Percentiles rank a stretch among this genome's conserved stretches.
phyloP scores from a whole-genome alignment of 2,113 vertebrate species.

The Sceloporus tristichus region DNA sequence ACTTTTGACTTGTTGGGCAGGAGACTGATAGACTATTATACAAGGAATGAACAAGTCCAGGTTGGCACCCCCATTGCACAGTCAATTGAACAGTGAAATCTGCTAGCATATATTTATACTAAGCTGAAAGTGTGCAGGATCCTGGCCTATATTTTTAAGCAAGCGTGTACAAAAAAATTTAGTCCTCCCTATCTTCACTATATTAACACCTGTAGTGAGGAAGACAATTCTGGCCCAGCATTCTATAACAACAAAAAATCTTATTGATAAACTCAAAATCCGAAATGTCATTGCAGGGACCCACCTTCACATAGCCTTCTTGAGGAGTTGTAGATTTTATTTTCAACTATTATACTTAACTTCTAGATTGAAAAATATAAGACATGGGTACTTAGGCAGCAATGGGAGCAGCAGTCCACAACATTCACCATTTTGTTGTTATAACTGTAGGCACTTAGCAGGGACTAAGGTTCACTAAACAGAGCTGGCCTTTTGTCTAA shows the following conservation, averaged over 20 bases:
- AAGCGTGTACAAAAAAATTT: neutral
- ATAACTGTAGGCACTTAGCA: neutral
- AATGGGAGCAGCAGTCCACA: neutral
- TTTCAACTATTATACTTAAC: neutral
- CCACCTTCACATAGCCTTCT: neutral
- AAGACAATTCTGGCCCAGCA: neutral
- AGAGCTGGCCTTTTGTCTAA: neutral
- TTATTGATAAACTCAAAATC: neutral
- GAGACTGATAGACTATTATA: no score
- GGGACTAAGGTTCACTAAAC: neutral
- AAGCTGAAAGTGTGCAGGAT: no score
- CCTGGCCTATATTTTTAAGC: neutral
- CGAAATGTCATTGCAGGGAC: neutral
- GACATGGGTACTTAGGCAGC: neutral
- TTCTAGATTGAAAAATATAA: neutral
- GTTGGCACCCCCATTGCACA: no score
- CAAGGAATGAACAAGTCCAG: no score
- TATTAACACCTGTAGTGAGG: neutral
- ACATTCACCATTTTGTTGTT: neutral
- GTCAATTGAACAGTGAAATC: no score
- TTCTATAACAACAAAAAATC: neutral
- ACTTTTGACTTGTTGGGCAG: no score
- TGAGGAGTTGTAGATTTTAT: neutral
- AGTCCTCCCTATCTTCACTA: neutral
- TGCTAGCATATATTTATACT: no score